phyloP scores from a whole-genome alignment of 2,797 vertebrate species.

The Monodelphis domestica region DNA sequence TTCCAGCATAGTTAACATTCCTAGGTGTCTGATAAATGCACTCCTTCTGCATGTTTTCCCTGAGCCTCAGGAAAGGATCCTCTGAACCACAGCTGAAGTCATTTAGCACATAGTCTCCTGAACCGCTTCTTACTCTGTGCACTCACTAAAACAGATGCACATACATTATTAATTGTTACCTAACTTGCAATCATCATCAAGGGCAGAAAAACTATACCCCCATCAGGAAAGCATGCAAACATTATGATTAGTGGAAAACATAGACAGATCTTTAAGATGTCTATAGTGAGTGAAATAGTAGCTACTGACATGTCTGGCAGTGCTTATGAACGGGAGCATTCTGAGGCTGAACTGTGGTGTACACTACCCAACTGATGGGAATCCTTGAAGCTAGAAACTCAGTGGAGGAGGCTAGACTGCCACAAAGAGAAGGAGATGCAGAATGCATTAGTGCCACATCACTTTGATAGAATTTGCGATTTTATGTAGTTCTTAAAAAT shows the following conservation, averaged over 20 bases:
- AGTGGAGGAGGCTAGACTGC: constrained; percentile 41
- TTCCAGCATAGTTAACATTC: constrained; percentile 69
- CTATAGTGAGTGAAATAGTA: constrained; percentile 73
- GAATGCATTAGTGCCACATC: constrained; percentile 19
- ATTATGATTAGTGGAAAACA: constrained; percentile 79
- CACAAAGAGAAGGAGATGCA: not conserved
- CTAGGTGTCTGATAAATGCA: constrained; percentile 79
- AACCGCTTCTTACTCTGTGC: constrained; percentile 56
- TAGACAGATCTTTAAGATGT: constrained; percentile 75
- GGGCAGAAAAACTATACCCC: constrained; percentile 73
- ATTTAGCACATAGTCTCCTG: constrained; percentile 72
- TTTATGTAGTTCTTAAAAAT: not conserved
- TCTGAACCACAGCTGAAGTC: constrained; percentile 76
- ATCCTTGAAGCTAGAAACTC: constrained; percentile 30
- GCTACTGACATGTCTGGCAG: constrained; percentile 51
- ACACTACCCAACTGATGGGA: constrained; percentile 49
- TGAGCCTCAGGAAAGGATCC: constrained; percentile 64
- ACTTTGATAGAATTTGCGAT: constrained; percentile 27
- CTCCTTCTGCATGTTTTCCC: constrained; percentile 76
- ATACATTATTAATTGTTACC: constrained; percentile 83
- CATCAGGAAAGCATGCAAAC: constrained; percentile 80
- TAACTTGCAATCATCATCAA: constrained; percentile 77
- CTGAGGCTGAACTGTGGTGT: constrained; percentile 58
- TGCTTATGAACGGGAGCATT: constrained; percentile 66
- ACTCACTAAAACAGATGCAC: constrained; percentile 79